phyloP scores from a whole-genome alignment of 1,140 invertebrate species.

The Papilio polyxenes region DNA sequence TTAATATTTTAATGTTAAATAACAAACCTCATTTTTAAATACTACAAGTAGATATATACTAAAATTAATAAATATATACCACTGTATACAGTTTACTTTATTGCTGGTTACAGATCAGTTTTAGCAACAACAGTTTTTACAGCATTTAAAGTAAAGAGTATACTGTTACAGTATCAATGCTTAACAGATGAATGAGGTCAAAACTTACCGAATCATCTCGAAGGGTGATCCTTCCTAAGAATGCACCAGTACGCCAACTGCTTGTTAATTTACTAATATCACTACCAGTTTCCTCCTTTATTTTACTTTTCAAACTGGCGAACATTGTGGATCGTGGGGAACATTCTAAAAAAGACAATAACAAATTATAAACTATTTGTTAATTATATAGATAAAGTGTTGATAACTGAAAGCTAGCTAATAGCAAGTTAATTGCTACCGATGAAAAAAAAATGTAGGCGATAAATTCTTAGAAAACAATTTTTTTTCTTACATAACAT shows the following conservation, averaged over 20 bases:
- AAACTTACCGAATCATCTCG: slow-evolving; percentile 72
- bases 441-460: slow-evolving; percentile 28
- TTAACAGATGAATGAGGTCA: not conserved
- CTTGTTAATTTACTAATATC: slow-evolving; percentile 75
- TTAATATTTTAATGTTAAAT: not conserved
- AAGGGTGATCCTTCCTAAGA: slow-evolving; percentile 69
- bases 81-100: not conserved
- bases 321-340: slow-evolving; percentile 61
- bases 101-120: not conserved
- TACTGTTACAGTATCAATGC: not conserved
- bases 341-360: slow-evolving; percentile 45
- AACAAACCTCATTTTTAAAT: not conserved
- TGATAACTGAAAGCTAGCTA: slow-evolving; percentile 43
- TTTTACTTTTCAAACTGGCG: slow-evolving; percentile 76
- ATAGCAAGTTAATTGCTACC: slow-evolving; percentile 44
- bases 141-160: not conserved
- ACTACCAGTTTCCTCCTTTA: slow-evolving; percentile 77
- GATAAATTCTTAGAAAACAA: slow-evolving; percentile 11
- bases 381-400: slow-evolving; percentile 50
- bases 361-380: slow-evolving; percentile 43
- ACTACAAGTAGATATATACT: not conserved
- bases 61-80: too few relatives aligned
- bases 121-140: not conserved
- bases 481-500: slow-evolving; percentile 12
- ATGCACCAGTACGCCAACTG: slow-evolving; percentile 73